These are phyloP conservation scores for Meandrusa payeni DNA, from an alignment of 2,888 invertebrate genomes.

Conservation along the genomic window DNA sequence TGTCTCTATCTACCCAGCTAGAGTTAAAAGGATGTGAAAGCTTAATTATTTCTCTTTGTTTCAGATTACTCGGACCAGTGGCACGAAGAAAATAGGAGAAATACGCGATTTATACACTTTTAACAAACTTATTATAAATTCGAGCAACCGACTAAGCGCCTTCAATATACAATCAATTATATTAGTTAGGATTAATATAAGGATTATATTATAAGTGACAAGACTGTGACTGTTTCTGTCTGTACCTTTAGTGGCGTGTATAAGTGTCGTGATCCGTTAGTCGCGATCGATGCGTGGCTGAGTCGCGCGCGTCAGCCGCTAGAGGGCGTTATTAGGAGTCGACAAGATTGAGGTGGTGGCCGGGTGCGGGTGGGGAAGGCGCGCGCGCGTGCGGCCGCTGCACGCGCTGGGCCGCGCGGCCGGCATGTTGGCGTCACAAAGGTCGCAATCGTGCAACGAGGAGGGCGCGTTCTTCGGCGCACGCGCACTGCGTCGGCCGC, in stretches of 20 bases:
- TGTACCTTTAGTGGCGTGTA: constrained; percentile 22
- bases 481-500: constrained; percentile 80
- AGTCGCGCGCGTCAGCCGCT: constrained; percentile 15
- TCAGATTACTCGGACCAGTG: constrained; percentile 56
- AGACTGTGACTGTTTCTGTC: constrained; percentile 29
- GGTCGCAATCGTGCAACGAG: constrained; percentile 78
- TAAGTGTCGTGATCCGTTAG: constrained; percentile 25
- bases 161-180: constrained; percentile 62
- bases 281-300: constrained; percentile 28
- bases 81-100: constrained; percentile 35
- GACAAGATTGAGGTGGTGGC: constrained; percentile 77
- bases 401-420: constrained; percentile 71
- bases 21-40: no score
- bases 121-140: constrained; percentile 38
- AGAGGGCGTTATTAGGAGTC: constrained; percentile 33
- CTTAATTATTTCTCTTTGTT: constrained; percentile 67
- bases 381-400: constrained; percentile 77
- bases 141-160: constrained; percentile 68
- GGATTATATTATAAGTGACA: constrained; percentile 44
- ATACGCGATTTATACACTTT: constrained; percentile 35
- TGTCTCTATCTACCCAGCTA: no score
- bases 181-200: constrained; percentile 13
- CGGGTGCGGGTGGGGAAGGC: constrained; percentile 76
- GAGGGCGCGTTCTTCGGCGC: constrained; percentile 79
- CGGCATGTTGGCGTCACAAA: constrained; percentile 77